Evolutionary conservation across 1,140 invertebrate species (phyloP), one percentile per base, ranked within the genome.

Genomic region (Drosophila bifasciata): DNA sequence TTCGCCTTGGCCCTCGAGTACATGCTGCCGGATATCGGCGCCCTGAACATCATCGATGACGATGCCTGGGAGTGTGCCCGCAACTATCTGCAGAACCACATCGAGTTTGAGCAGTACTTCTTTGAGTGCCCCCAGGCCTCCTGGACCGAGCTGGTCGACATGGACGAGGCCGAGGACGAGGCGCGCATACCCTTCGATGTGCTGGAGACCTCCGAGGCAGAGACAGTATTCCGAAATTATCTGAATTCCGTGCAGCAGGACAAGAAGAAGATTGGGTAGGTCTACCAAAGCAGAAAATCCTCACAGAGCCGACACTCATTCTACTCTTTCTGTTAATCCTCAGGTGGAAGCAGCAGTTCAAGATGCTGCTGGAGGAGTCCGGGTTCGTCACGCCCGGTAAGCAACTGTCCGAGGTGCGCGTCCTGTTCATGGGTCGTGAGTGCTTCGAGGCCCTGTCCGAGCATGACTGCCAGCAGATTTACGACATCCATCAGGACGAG

Each of bases 381-480:
- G 96, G 97, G 0, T 98, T 98, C 91, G 97, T 99, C 17, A 97
- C 96, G 11, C 97, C 98, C 8, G 98, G 98, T 5, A 98, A 99
- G 92, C 95, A 96, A 76, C 92, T 99, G 56, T 95, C 96, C 3
- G 98, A 99, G 92, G 96, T 99, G 28, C 93, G 97, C 71, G 97
- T 99, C 6, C 93, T 98, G 40, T 98, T 99, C 90, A 97, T 98
- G 95, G 98, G 98, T 0, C 94, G 98, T 25, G 97, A 99, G 91
- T 98, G 98, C 89, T 99, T 97, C 91, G 97, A 98, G 92, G 95
- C 96, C 1, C 93, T 99, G 19, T 95, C 96, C 0, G 97, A 98
- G 86, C 94, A 96, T 48, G 98, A 99, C 91, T 96, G 97, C 85
- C 95, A 97, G 86, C 94, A 97, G 79, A 98, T 99, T 79, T 99